Evolutionary conservation across 2,797 vertebrate genomes (phyloP).

Genomic region (Decapterus maruadsi): DNA sequence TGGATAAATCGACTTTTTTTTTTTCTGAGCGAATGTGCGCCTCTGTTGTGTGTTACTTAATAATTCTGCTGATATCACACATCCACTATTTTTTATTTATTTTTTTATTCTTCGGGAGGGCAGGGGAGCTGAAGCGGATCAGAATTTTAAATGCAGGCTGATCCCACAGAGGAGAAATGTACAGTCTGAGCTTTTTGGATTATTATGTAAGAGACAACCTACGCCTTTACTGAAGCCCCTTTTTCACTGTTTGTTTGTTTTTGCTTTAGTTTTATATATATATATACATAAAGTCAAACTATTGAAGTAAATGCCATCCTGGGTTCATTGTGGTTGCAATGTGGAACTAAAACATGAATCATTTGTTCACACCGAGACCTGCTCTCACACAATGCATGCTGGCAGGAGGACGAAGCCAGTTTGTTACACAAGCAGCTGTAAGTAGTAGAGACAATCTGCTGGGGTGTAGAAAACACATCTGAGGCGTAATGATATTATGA

Average conservation of each 20-base stretch:
- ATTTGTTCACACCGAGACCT: background rate
- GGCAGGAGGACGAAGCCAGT: constrained; percentile 1
- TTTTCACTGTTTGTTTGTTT: constrained; percentile 33
- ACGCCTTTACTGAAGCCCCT: constrained; percentile 25
- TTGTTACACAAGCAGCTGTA: constrained; percentile 24
- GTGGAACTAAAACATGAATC: constrained; percentile 6
- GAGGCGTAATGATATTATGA: constrained; percentile 10
- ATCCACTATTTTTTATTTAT: constrained; percentile 21
- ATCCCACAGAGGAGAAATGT: constrained; percentile 63
- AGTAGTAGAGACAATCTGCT: constrained; percentile 12
- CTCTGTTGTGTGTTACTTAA: constrained; percentile 38
- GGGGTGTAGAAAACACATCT: constrained; percentile 1
- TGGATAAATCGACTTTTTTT: constrained; percentile 9
- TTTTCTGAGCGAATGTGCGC: constrained; percentile 11
- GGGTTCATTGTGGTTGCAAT: background rate
- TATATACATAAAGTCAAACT: constrained; percentile 24
- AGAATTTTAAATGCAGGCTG: constrained; percentile 67
- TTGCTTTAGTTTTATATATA: background rate
- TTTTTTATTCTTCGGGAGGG: constrained; percentile 15
- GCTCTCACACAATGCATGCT: background rate
- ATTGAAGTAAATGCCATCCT: background rate
- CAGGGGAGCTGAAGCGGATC: constrained; percentile 54
- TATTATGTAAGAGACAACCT: constrained; percentile 63
- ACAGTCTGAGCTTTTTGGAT: constrained; percentile 54
- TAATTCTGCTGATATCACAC: constrained; percentile 66